phyloP scores from a whole-genome alignment of 2,888 invertebrate species.

The Cabera pusaria region DNA sequence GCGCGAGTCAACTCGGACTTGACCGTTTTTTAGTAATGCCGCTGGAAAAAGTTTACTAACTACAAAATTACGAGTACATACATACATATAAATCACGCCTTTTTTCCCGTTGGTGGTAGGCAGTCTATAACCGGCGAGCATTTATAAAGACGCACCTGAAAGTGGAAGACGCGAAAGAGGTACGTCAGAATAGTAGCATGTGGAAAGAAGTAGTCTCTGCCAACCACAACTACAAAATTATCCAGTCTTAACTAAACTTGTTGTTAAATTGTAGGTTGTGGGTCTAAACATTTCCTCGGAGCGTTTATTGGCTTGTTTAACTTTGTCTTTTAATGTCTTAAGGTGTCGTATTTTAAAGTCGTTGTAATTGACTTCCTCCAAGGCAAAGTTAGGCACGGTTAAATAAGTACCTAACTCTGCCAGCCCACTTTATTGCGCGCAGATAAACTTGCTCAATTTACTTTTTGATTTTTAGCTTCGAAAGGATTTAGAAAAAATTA shows the following conservation, averaged over 20 bases:
- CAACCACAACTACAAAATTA: too few relatives aligned
- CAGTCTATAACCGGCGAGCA: too few relatives aligned
- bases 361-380: slow-evolving; percentile 53
- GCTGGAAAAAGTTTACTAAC: slow-evolving; percentile 43
- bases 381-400: slow-evolving; percentile 44
- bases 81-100: too few relatives aligned
- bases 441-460: slow-evolving; percentile 34
- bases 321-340: slow-evolving; percentile 51
- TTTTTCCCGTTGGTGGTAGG: too few relatives aligned
- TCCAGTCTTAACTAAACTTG: slow-evolving; percentile 40
- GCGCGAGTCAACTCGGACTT: too few relatives aligned
- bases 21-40: too few relatives aligned
- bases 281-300: slow-evolving; percentile 40
- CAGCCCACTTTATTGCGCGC: slow-evolving; percentile 38
- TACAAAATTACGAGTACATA: too few relatives aligned
- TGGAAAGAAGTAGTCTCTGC: too few relatives aligned
- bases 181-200: too few relatives aligned
- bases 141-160: too few relatives aligned
- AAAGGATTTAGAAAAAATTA: slow-evolving; percentile 27
- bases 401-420: slow-evolving; percentile 42
- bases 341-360: slow-evolving; percentile 56
- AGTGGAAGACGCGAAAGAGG: too few relatives aligned
- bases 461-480: slow-evolving; percentile 31
- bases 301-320: slow-evolving; percentile 54
- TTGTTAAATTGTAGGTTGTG: slow-evolving; percentile 48